Percentiles rank a stretch among this genome's conserved stretches.
Conservation (phyloP, 2,888 invertebrate species). For the Clunio marinus region DNA sequence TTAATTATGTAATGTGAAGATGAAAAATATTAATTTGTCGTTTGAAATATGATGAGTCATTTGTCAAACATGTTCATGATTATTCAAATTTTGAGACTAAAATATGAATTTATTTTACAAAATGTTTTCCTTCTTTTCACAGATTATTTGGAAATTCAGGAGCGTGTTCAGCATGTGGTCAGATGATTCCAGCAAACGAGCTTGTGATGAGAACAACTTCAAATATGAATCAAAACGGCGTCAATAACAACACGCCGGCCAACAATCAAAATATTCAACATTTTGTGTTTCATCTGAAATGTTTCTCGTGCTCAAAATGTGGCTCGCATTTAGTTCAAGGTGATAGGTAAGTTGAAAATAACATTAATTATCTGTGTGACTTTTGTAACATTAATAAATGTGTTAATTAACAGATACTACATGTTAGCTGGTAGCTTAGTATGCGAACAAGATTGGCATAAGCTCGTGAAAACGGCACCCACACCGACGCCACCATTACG, state of each 20-base stretch:
- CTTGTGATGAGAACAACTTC: conserved; percentile 73
- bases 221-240: conserved; percentile 46
- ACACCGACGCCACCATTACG: conserved; percentile 68
- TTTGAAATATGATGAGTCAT: conserved; percentile 18
- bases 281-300: conserved; percentile 90
- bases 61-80: conserved; percentile 4
- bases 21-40: not conserved
- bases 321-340: conserved; percentile 83
- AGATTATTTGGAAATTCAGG: conserved; percentile 90
- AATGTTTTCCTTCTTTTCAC: conserved; percentile 45
- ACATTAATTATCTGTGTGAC: conserved; percentile 18
- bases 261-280: conserved; percentile 54
- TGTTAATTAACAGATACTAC: conserved; percentile 62
- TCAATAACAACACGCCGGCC: conserved; percentile 53
- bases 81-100: not conserved
- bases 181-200: conserved; percentile 88
- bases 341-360: conserved; percentile 62
- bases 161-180: conserved; percentile 86
- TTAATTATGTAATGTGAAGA: conserved; percentile 37
- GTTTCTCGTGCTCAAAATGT: conserved; percentile 93
- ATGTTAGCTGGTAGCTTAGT: conserved; percentile 85
- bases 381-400: not conserved
- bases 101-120: not conserved
- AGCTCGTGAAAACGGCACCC: conserved; percentile 71
- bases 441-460: conserved; percentile 95